Conservation (phyloP, 2,888 invertebrate species). For the Chaetoderma sp. region DNA sequence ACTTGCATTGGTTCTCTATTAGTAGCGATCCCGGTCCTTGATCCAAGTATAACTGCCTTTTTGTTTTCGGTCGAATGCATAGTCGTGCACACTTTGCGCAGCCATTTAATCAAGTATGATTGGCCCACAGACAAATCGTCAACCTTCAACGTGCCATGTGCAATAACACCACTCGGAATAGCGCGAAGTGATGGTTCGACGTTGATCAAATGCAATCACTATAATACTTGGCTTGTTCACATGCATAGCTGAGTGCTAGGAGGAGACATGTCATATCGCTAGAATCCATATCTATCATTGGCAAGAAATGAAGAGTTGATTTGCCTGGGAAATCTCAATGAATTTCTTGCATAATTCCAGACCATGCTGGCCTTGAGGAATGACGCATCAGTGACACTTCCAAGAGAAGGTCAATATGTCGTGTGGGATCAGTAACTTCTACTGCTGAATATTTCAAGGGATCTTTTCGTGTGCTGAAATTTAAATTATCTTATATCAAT, state of each 20-base stretch:
- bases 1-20: no score
- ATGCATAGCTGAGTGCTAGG: slow-evolving; percentile 26
- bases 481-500: slow-evolving; percentile 20
- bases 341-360: slow-evolving; percentile 16
- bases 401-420: slow-evolving; percentile 17
- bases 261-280: slow-evolving; percentile 32
- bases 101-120: slow-evolving; percentile 17
- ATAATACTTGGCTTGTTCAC: slow-evolving; percentile 18
- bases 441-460: neutral
- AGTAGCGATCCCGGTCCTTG: no score
- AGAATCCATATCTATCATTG: slow-evolving; percentile 34
- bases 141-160: no score
- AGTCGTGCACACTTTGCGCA: slow-evolving; percentile 34
- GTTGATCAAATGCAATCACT: slow-evolving; percentile 23
- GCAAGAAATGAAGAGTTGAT: slow-evolving; percentile 28
- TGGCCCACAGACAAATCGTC: no score
- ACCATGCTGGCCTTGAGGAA: slow-evolving; percentile 5
- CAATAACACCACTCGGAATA: no score
- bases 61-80: no score
- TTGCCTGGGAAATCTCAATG: slow-evolving; percentile 20
- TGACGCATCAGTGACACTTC: neutral
- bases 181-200: slow-evolving; percentile 38
- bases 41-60: no score
- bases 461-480: neutral
- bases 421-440: neutral